Base-by-base conservation (phyloP, 2,888 invertebrate species). In the Aleiodes testaceus region DNA sequence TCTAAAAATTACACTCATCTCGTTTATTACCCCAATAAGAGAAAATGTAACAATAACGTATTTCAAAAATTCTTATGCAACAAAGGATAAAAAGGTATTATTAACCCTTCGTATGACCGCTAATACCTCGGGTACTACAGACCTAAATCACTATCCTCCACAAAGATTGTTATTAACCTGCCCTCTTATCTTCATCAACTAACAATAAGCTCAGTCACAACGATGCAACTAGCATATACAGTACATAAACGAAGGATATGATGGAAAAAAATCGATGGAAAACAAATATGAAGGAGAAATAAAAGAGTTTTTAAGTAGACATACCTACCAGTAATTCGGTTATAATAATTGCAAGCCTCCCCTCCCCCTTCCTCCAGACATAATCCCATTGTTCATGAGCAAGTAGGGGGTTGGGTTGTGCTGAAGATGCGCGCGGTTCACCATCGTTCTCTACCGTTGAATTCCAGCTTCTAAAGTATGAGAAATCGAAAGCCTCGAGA, bases 381-480 rank as follows among this genome's bases (percentile, higher is more conserved):
- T 82, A 74, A 81, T 81, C 80, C 82, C 82, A 82, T 84, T 85
- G 85, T 84, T 84, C 81, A 78, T 26, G 78, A 72, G 79, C 76
- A 80, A 80, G 80, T 66, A 53, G 47, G 63, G 44, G 50, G 71
- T 66, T 49, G 36, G 50, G 44, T 30, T 55, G n/a, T n/a, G 36
- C 55, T 14, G 55, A 30, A 16, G 59, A 59, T 59, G 59, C 26
- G 12, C 59, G 59, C 36, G 9, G 16, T 36, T 59, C 26, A 36
- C 42, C 42, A 42, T 16, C 49, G 36, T 30, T 14, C 36, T 30
- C 42, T 42, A 36, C 59, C 16, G 6, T 9, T 59, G 55, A 14
- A n/a, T 26, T 14, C n/a, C 12, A 18, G 7, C 20, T 52, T 52
- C 20, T 11, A 20, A 16, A 4, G 16, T n/a, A 49, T 49, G 49